phyloP scores from a whole-genome alignment of 2,113 vertebrate species.

The Castor canadensis region DNA sequence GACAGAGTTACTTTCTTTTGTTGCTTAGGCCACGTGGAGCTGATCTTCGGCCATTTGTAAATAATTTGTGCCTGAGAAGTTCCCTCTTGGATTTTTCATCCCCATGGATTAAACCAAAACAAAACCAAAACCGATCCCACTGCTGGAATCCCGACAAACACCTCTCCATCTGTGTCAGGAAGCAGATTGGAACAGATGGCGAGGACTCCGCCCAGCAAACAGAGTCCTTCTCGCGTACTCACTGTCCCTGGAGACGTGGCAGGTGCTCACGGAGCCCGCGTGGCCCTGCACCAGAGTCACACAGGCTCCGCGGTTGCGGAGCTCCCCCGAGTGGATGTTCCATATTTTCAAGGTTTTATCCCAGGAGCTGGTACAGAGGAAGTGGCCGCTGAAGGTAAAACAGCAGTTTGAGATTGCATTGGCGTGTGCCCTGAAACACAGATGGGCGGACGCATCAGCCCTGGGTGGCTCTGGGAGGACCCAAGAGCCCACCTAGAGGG shows the following conservation, averaged over 20 bases:
- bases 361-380: constrained; percentile 88
- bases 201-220: too few relatives aligned
- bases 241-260: constrained; percentile 85
- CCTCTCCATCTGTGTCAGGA: too few relatives aligned
- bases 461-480: too few relatives aligned
- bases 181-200: too few relatives aligned
- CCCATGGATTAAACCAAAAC: too few relatives aligned
- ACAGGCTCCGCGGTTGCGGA: constrained; percentile 77
- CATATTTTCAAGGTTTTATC: constrained; percentile 87
- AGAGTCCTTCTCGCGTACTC: too few relatives aligned
- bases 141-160: neutral
- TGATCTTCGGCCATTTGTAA: neutral
- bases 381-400: constrained; percentile 84
- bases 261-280: constrained; percentile 86
- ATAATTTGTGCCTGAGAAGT: neutral
- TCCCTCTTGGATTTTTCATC: neutral
- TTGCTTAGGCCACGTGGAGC: neutral
- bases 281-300: constrained; percentile 79
- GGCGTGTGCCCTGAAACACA: constrained; percentile 82
- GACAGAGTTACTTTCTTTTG: neutral
- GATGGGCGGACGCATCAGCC: neutral
- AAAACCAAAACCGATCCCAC: too few relatives aligned
- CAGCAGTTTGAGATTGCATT: constrained; percentile 86
- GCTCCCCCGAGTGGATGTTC: constrained; percentile 84
- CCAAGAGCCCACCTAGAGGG: fast-evolving